These are phyloP conservation scores for Alouatta palliata DNA, from an alignment of 2,113 vertebrate species.

Conservation along the genomic window DNA sequence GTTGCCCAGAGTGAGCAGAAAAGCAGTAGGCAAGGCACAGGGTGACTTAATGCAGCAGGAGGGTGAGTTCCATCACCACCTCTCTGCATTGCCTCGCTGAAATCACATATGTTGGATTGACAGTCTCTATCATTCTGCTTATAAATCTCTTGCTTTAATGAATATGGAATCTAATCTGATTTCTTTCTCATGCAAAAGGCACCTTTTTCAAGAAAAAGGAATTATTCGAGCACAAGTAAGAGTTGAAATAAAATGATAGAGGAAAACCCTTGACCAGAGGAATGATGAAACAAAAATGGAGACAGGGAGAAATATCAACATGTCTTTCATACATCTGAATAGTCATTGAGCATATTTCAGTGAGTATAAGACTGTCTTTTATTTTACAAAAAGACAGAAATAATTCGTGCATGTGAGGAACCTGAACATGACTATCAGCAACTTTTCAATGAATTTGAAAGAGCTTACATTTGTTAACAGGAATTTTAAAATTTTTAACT, in stretches of 20 bases:
- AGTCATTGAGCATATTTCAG: not conserved
- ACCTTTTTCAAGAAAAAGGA: not conserved
- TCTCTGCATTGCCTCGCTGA: not conserved
- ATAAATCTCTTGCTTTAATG: not conserved
- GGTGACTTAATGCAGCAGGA: no score
- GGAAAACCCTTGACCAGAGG: not conserved
- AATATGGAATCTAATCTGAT: not conserved
- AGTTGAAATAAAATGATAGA: not conserved
- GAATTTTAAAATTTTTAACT: not conserved
- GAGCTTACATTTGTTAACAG: not conserved
- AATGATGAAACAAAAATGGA: not conserved
- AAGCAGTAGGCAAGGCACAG: not conserved
- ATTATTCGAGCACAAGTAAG: not conserved
- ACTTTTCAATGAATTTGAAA: slow-evolving; percentile 33
- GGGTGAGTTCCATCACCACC: fast-evolving
- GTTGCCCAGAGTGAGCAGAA: not conserved
- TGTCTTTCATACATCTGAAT: not conserved
- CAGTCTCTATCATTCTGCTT: not conserved
- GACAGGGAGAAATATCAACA: not conserved
- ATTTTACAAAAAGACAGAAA: not conserved
- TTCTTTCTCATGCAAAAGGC: not conserved
- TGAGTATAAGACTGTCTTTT: not conserved
- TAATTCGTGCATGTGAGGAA: not conserved
- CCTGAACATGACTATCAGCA: not conserved
- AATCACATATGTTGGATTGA: not conserved